Percentiles rank a stretch among this genome's conserved stretches.
Evolutionary conservation across 2,797 vertebrate species (phyloP).

Genomic region (Pelodytes ibericus): DNA sequence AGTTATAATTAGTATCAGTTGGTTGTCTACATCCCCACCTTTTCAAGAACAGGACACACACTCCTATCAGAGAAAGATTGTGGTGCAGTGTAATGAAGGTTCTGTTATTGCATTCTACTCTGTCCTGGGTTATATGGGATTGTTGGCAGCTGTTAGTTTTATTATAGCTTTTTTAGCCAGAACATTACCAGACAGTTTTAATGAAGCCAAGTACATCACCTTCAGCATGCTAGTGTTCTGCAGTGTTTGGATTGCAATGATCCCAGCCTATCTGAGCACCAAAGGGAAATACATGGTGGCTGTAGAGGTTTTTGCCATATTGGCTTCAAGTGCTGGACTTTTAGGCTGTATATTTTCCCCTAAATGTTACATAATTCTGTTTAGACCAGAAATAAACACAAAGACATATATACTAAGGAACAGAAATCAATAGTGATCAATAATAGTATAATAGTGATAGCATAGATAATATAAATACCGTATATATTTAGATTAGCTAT

Average conservation of each 20-base stretch:
- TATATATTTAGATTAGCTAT: too few species aligned
- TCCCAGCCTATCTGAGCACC: conserved; percentile 40
- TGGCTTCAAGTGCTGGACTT: conserved; percentile 35
- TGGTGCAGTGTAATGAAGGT: conserved; percentile 44
- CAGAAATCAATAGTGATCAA: too few species aligned
- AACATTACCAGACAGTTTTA: conserved; percentile 45
- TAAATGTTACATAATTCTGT: conserved; percentile 50
- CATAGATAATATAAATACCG: too few species aligned
- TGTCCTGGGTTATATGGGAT: conserved; percentile 41
- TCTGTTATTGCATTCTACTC: conserved; percentile 30
- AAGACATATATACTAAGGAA: too few species aligned
- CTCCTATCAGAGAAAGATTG: conserved; percentile 15
- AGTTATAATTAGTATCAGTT: conserved; percentile 10
- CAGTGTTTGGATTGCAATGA: conserved; percentile 43
- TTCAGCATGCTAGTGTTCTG: conserved; percentile 49
- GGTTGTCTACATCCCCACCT: conserved; percentile 26
- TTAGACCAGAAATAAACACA: conserved; percentile 41
- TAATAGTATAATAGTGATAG: too few species aligned
- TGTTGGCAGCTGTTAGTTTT: conserved; percentile 44
- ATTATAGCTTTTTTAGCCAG: conserved; percentile 40
- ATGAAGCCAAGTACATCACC: conserved; percentile 40
- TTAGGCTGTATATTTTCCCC: conserved; percentile 31
- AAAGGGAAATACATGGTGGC: conserved; percentile 36
- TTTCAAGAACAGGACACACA: conserved; percentile 30
- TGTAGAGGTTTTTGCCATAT: conserved; percentile 44